phyloP scores from a whole-genome alignment of 2,113 vertebrate genomes.

The Labeo rohita region DNA sequence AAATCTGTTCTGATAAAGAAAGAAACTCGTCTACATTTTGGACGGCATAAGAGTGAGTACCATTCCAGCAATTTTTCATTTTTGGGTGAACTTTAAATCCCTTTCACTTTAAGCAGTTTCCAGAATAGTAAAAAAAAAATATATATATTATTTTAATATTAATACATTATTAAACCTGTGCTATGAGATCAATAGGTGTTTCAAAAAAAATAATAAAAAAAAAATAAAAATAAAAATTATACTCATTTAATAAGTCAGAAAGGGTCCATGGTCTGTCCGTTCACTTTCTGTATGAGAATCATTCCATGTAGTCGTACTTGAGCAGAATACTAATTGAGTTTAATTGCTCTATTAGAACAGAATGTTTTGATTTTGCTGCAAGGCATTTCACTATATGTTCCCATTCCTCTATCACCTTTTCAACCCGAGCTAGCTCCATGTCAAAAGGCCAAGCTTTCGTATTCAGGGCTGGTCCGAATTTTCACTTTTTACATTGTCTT shows the following conservation, averaged over 20 bases:
- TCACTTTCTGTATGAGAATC: not conserved
- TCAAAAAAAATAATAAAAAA: no score
- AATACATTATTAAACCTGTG: not conserved
- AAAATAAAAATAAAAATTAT: not conserved
- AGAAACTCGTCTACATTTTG: no score
- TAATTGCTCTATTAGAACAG: conserved; percentile 22
- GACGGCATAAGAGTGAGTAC: no score
- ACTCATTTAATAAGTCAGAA: not conserved
- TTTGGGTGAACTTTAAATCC: not conserved
- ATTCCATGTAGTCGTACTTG: not conserved
- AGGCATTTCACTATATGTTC: not conserved
- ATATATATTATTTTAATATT: not conserved
- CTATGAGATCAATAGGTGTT: not conserved
- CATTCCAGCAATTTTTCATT: no score
- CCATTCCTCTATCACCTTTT: conserved; percentile 19
- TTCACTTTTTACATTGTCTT: conserved; percentile 33
- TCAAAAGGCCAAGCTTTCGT: conserved; percentile 21
- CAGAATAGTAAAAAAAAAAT: not conserved
- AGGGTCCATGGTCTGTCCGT: not conserved
- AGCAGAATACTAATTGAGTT: conserved; percentile 9
- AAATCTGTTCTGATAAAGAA: no score
- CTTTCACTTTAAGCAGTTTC: not conserved
- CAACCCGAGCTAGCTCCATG: not conserved
- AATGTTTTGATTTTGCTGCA: not conserved
- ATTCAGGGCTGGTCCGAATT: conserved; percentile 1